phyloP scores from a whole-genome alignment of 1,140 invertebrate species.

The Brachionus plicatilis region DNA sequence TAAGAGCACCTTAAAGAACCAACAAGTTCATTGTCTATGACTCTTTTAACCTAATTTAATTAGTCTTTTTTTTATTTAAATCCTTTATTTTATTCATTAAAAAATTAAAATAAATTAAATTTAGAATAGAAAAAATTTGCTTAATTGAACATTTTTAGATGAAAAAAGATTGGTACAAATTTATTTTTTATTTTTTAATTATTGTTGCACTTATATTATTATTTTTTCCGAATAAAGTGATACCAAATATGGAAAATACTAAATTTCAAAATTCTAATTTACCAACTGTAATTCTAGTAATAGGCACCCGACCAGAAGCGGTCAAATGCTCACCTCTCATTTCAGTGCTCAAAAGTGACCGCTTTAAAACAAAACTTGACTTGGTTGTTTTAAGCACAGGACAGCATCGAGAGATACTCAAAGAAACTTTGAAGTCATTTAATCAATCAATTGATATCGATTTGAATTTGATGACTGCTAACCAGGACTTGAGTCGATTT shows the following conservation, averaged over 20 bases:
- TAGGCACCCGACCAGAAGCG: neutral
- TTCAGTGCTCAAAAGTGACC: neutral
- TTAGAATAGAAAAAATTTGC: neutral
- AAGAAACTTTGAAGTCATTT: neutral
- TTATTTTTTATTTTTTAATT: neutral
- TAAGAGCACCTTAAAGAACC: too few species aligned
- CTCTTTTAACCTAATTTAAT: too few species aligned
- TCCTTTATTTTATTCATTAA: too few species aligned
- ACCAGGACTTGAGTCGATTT: neutral
- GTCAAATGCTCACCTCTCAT: neutral
- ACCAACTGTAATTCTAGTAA: neutral
- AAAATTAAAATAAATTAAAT: too few species aligned
- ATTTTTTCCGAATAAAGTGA: neutral
- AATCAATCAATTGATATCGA: neutral
- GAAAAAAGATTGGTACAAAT: neutral
- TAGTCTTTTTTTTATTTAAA: too few species aligned
- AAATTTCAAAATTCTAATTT: neutral
- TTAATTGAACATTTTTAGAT: neutral
- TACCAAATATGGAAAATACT: neutral
- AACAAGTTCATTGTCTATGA: too few species aligned
- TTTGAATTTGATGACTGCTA: neutral
- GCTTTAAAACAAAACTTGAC: neutral
- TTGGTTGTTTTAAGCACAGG: neutral
- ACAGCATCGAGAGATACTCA: neutral
- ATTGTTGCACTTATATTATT: neutral